These are phyloP conservation scores for Myoxocephalus aenaeus DNA, from an alignment of 2,797 vertebrate species.

Conservation along the genomic window DNA sequence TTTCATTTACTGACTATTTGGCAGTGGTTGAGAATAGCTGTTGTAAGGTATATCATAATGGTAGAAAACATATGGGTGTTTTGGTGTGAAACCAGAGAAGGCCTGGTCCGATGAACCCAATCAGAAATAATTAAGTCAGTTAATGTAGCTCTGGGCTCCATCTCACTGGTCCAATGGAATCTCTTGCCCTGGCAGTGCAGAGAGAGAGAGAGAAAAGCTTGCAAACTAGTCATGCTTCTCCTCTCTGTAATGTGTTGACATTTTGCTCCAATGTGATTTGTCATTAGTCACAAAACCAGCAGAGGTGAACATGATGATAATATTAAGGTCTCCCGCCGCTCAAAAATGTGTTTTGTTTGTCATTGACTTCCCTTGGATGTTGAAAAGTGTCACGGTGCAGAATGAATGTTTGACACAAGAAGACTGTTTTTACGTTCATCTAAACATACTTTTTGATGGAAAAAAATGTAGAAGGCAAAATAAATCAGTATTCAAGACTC, in stretches of 20 bases:
- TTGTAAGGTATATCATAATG: not conserved
- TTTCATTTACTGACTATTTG: not conserved
- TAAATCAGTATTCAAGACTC: not conserved
- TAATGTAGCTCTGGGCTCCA: constrained; percentile 12
- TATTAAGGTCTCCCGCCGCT: not conserved
- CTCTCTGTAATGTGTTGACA: constrained; percentile 10
- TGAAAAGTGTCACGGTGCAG: not conserved
- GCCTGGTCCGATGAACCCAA: constrained; percentile 4
- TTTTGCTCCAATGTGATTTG: constrained; percentile 5
- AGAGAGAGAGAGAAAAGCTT: constrained; percentile 5
- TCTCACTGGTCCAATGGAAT: constrained; percentile 7
- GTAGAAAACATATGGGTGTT: constrained; percentile 17
- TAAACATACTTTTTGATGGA: not conserved
- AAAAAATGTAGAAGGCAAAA: not conserved
- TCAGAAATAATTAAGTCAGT: constrained; percentile 21
- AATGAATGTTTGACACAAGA: not conserved
- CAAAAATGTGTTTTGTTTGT: not conserved
- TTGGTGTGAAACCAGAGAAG: constrained; percentile 8
- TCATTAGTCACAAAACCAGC: constrained; percentile 9
- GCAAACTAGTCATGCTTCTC: not conserved
- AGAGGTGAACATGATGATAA: constrained; percentile 1
- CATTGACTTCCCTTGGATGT: not conserved
- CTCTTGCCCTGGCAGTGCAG: not conserved
- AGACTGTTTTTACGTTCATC: not conserved
- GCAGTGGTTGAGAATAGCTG: not conserved